Evolutionary conservation across 2,888 invertebrate genomes (phyloP).

Genomic region (Lasioglossum oenotherae): DNA sequence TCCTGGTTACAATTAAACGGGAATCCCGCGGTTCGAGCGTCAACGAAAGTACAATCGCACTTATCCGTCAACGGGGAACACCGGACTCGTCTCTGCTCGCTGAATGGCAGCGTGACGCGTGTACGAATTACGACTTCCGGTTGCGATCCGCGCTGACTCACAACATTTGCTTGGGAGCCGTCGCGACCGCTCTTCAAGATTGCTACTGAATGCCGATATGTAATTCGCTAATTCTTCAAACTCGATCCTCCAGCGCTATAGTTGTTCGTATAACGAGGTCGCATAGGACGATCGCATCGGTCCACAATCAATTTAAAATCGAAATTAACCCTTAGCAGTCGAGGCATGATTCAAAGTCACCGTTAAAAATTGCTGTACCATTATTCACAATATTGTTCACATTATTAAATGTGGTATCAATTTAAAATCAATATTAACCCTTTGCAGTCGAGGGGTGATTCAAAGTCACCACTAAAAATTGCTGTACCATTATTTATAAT

Average conservation of each 20-base stretch:
- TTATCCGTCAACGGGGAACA: neutral
- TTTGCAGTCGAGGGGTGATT: too few species aligned
- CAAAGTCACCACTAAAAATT: too few species aligned
- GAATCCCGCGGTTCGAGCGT: neutral
- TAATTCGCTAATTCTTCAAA: neutral
- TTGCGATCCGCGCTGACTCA: constrained; percentile 1
- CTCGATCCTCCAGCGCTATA: neutral
- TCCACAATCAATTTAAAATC: too few species aligned
- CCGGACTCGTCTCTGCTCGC: neutral
- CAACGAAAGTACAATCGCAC: neutral
- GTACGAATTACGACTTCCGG: constrained; percentile 11
- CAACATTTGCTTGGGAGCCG: neutral
- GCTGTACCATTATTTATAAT: too few species aligned
- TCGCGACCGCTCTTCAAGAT: neutral
- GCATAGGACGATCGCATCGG: too few species aligned
- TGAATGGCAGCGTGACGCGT: neutral
- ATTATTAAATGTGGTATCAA: too few species aligned
- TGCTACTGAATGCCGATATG: neutral
- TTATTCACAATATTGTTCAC: too few species aligned
- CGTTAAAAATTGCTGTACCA: too few species aligned
- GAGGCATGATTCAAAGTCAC: too few species aligned
- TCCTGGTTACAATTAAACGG: neutral
- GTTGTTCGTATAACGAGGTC: too few species aligned
- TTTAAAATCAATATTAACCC: too few species aligned
- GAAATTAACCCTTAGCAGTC: too few species aligned